phyloP scores from a whole-genome alignment of 2,888 invertebrate species.

The Bellardia pandia region DNA sequence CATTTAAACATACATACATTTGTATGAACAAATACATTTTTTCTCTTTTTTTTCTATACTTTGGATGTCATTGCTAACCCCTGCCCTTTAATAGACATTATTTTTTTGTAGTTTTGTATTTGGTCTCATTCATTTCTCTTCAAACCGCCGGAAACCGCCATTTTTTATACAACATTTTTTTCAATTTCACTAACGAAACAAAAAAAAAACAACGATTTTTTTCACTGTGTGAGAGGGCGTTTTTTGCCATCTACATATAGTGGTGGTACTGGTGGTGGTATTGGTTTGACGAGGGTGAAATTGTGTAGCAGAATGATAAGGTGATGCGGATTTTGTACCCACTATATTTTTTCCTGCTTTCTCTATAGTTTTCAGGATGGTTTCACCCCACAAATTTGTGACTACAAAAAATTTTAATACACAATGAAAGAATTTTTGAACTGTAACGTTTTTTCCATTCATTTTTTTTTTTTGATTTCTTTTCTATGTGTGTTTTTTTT shows the following conservation, averaged over 20 bases:
- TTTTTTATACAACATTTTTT: constrained; percentile 74
- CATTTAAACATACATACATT: background rate
- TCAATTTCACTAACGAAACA: constrained; percentile 40
- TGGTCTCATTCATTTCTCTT: constrained; percentile 68
- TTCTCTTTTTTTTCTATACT: constrained; percentile 43
- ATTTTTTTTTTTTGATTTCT: constrained; percentile 24
- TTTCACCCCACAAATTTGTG: constrained; percentile 23
- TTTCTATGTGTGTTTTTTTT: constrained; percentile 5
- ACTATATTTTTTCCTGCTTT: constrained; percentile 25
- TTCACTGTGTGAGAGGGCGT: constrained; percentile 71
- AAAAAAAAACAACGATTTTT: constrained; percentile 62
- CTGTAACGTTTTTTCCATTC: constrained; percentile 28
- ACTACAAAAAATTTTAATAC: constrained; percentile 21
- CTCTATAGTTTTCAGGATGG: constrained; percentile 60
- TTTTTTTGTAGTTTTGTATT: constrained; percentile 60
- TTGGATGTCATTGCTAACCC: constrained; percentile 68
- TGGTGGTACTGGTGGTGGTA: constrained; percentile 4
- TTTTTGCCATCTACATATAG: constrained; percentile 44
- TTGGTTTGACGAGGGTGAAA: constrained; percentile 43
- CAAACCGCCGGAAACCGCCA: constrained; percentile 77
- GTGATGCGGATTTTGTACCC: constrained; percentile 1
- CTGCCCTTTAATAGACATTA: constrained; percentile 64
- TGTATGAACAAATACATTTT: constrained; percentile 15
- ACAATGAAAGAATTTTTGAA: constrained; percentile 34
- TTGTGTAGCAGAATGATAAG: background rate